Conservation (phyloP, 1,140 invertebrate genomes). For the Aphelenchoides avenae region DNA sequence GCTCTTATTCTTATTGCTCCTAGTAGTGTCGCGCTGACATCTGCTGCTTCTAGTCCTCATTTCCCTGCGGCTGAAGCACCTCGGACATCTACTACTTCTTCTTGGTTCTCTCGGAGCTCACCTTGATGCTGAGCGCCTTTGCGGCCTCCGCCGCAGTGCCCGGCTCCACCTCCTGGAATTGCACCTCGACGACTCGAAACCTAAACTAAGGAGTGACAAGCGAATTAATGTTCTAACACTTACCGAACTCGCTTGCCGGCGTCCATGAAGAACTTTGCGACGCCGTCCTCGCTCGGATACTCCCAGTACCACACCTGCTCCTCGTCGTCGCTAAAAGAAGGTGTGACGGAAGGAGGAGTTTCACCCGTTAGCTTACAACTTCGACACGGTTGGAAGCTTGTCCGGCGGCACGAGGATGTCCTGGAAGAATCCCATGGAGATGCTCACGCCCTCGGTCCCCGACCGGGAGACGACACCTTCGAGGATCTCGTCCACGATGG, state of each 20-base stretch:
- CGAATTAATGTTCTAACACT: background rate
- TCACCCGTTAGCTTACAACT: constrained; percentile 9
- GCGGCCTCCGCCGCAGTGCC: constrained; percentile 7
- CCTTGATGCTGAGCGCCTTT: constrained; percentile 15
- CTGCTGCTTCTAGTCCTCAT: too few species aligned
- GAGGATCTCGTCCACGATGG: constrained; percentile 16
- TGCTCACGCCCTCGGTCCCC: constrained; percentile 13
- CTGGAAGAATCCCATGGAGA: constrained; percentile 19
- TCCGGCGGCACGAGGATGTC: constrained; percentile 19
- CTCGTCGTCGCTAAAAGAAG: constrained; percentile 19
- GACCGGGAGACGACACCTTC: constrained; percentile 19
- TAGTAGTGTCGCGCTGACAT: too few species aligned
- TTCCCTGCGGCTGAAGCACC: too few species aligned
- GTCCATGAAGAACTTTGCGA: constrained; percentile 23
- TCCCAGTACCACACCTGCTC: constrained; percentile 26
- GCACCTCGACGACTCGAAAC: constrained; percentile 11
- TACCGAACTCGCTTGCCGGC: constrained; percentile 15
- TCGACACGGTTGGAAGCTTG: constrained; percentile 23
- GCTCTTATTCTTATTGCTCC: too few species aligned
- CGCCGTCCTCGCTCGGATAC: constrained; percentile 19
- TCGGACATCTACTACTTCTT: too few species aligned
- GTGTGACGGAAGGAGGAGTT: background rate
- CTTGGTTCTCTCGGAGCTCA: background rate
- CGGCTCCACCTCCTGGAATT: constrained; percentile 14
- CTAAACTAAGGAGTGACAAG: background rate